phyloP scores from a whole-genome alignment of 2,113 vertebrate genomes.

The Lates calcarifer region DNA sequence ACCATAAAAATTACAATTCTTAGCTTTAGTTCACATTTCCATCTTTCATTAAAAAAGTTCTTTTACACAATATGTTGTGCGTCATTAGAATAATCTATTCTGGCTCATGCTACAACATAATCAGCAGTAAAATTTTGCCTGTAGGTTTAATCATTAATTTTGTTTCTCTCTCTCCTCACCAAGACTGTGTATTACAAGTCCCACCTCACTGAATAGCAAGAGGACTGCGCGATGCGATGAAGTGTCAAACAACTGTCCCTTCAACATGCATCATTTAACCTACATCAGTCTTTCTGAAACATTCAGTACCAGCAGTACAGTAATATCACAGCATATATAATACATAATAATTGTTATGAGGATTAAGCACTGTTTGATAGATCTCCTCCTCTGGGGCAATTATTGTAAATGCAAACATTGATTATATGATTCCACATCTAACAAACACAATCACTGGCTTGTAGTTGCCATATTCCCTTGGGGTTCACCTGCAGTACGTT shows the following conservation, averaged over 20 bases:
- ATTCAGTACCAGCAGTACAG: not conserved
- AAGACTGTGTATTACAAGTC: not conserved
- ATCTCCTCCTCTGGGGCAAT: conserved; percentile 6
- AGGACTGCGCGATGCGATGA: not conserved
- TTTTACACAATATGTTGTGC: not conserved
- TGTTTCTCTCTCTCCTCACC: not conserved
- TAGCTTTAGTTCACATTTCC: not conserved
- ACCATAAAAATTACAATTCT: not conserved
- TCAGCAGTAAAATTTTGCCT: not conserved
- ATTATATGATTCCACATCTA: conserved; percentile 17
- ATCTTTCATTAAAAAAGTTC: not conserved
- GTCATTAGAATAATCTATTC: not conserved
- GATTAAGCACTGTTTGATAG: conserved; percentile 6
- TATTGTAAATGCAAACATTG: not conserved
- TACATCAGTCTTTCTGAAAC: not conserved
- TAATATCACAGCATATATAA: not conserved
- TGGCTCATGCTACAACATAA: not conserved
- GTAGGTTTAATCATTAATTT: not conserved
- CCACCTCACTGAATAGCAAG: not conserved
- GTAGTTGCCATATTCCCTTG: conserved; percentile 13
- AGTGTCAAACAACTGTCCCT: not conserved
- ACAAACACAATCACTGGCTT: conserved; percentile 7
- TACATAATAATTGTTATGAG: too few relatives aligned
- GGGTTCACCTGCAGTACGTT: conserved; percentile 53
- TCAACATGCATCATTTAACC: conserved; percentile 7